A percentile compares a stretch with the other conserved stretches of the same genome.
Conservation (phyloP, 2,888 invertebrate genomes). For the Hermaeophaga mercurialis region DNA sequence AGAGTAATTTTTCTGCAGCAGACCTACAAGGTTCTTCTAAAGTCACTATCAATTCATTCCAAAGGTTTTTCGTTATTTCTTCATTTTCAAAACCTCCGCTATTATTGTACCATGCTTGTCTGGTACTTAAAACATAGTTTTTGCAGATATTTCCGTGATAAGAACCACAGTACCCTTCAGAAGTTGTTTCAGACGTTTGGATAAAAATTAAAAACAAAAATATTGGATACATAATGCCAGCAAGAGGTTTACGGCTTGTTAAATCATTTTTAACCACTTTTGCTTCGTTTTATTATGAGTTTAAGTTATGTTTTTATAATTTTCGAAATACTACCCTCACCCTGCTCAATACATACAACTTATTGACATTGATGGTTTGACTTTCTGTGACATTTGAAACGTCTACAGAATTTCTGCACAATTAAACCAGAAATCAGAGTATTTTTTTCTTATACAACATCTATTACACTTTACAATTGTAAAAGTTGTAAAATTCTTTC, state of each 20-base stretch:
- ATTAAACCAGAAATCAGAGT: no score
- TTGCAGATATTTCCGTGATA: slow-evolving; percentile 76
- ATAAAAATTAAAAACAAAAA: slow-evolving; percentile 27
- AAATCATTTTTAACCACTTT: slow-evolving; percentile 9
- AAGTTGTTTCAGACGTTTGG: slow-evolving; percentile 20
- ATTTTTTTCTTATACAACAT: no score
- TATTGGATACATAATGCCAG: slow-evolving; percentile 25
- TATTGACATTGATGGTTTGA: no score
- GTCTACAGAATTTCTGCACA: no score
- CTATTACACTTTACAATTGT: no score
- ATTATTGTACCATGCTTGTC: slow-evolving; percentile 65
- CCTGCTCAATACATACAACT: not conserved
- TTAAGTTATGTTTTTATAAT: slow-evolving; percentile 9
- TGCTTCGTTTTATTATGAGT: not conserved
- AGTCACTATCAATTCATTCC: slow-evolving; percentile 83
- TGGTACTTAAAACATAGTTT: slow-evolving; percentile 59
- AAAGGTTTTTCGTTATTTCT: slow-evolving; percentile 79
- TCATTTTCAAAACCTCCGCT: slow-evolving; percentile 82
- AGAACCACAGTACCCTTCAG: slow-evolving; percentile 78
- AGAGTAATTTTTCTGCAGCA: slow-evolving; percentile 88
- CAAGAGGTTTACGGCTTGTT: not conserved
- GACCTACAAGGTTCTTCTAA: slow-evolving; percentile 83
- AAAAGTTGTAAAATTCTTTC: no score
- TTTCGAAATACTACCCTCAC: not conserved
- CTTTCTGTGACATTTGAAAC: no score